Conservation (phyloP, 2,888 invertebrate species). For the Branchinecta sandiegonensis region DNA sequence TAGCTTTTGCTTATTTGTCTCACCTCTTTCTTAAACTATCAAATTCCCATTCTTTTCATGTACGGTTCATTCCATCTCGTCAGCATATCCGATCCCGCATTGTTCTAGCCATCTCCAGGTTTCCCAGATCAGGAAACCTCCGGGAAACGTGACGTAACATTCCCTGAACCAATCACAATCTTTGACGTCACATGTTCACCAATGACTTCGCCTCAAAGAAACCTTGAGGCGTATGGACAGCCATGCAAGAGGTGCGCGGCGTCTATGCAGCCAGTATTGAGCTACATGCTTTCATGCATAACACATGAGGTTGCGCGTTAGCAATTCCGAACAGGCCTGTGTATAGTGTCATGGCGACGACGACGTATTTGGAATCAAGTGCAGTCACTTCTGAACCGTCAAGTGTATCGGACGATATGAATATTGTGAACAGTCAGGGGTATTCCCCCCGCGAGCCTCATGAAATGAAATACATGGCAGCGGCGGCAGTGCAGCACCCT, state of each 20-base stretch:
- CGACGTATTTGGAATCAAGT: slow-evolving; percentile 75
- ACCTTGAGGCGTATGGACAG: neutral
- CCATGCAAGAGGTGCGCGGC: slow-evolving; percentile 6
- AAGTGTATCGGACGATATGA: slow-evolving; percentile 32
- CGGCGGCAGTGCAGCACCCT: slow-evolving; percentile 52
- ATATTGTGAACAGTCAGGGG: slow-evolving; percentile 33
- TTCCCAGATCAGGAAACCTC: too few species aligned
- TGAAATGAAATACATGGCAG: slow-evolving; percentile 85
- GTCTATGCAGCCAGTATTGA: neutral
- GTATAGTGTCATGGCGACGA: slow-evolving; percentile 67
- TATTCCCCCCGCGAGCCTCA: slow-evolving; percentile 33
- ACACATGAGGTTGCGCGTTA: slow-evolving; percentile 40
- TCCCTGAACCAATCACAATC: neutral
- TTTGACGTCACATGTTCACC: slow-evolving; percentile 7
- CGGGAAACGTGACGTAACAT: neutral
- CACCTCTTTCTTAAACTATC: too few species aligned
- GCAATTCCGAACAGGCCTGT: slow-evolving; percentile 31
- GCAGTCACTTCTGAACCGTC: slow-evolving; percentile 58
- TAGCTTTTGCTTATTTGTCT: too few species aligned
- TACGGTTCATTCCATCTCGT: too few species aligned
- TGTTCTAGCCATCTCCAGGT: too few species aligned
- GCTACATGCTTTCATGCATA: slow-evolving; percentile 39
- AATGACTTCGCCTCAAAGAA: neutral
- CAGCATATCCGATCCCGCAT: too few species aligned
- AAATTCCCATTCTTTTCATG: too few species aligned